Conservation (phyloP, 2,888 invertebrate genomes). For the Hirtodrosophila alboralis region DNA sequence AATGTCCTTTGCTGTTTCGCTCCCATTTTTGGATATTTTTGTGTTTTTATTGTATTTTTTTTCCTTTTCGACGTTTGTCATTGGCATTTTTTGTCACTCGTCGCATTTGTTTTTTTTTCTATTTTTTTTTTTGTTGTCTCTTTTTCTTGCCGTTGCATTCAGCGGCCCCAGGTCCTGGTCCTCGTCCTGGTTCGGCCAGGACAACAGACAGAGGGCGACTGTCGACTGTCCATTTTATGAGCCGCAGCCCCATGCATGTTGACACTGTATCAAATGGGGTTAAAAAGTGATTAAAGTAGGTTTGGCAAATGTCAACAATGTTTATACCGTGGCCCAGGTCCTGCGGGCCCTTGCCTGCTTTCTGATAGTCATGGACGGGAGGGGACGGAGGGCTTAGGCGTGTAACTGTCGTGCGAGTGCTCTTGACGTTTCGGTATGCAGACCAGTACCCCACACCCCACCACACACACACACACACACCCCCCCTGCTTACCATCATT, state of each 20-base stretch:
- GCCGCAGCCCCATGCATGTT: slow-evolving; percentile 72
- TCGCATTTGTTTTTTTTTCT: slow-evolving; percentile 39
- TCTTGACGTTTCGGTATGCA: slow-evolving; percentile 75
- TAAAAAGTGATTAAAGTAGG: slow-evolving; percentile 83
- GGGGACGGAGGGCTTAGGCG: slow-evolving; percentile 60
- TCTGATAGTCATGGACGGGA: background rate
- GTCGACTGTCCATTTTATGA: slow-evolving; percentile 73
- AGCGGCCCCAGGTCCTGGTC: slow-evolving; percentile 7
- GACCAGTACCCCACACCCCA: slow-evolving; percentile 21
- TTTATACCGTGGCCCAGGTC: slow-evolving; percentile 66
- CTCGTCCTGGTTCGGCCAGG: slow-evolving; percentile 19
- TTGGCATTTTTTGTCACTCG: slow-evolving; percentile 72
- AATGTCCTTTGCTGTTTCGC: slow-evolving; percentile 39
- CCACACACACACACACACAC: too few relatives aligned
- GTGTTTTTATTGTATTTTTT: slow-evolving; percentile 29
- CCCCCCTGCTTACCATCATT: slow-evolving; percentile 13
- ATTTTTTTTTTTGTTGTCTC: too few relatives aligned
- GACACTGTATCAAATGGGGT: slow-evolving; percentile 83
- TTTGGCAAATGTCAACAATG: slow-evolving; percentile 82
- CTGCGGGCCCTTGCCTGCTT: slow-evolving; percentile 26
- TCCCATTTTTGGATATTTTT: slow-evolving; percentile 31
- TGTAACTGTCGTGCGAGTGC: slow-evolving; percentile 75
- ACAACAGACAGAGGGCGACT: slow-evolving; percentile 19
- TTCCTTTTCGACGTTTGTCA: slow-evolving; percentile 71
- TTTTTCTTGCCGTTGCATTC: slow-evolving; percentile 44